Evolutionary conservation across 2,888 invertebrate species (phyloP).

Genomic region (Pandemis cinnamomeana): DNA sequence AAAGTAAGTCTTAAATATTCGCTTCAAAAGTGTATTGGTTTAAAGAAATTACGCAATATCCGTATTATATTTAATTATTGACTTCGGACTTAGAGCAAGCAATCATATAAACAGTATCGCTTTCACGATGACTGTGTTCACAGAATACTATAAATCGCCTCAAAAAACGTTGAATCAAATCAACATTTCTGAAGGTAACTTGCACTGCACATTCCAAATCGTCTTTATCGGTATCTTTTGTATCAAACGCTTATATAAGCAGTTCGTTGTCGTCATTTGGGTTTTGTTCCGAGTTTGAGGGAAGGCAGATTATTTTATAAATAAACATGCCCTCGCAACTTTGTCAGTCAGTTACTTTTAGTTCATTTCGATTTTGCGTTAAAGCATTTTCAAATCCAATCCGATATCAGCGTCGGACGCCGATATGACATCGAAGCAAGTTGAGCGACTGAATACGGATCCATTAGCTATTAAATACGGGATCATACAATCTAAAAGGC

Average conservation of each 20-base stretch:
- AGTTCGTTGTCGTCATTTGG: slow-evolving; percentile 16
- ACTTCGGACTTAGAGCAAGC: slow-evolving; percentile 22
- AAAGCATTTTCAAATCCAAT: no score
- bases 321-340: background rate
- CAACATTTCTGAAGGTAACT: slow-evolving; percentile 84
- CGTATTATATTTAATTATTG: background rate
- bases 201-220: slow-evolving; percentile 58
- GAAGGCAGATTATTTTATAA: background rate
- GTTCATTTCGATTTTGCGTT: background rate
- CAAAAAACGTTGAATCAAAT: slow-evolving; percentile 80
- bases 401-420: no score
- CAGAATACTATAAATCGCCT: slow-evolving; percentile 70
- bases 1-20: no score
- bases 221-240: slow-evolving; percentile 34
- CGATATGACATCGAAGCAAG: no score
- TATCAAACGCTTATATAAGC: slow-evolving; percentile 19
- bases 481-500: no score
- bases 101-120: slow-evolving; percentile 20
- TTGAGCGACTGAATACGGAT: no score
- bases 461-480: no score
- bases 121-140: slow-evolving; percentile 24
- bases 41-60: no score
- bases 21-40: no score
- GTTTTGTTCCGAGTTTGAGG: background rate
- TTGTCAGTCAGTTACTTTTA: background rate